phyloP scores from a whole-genome alignment of 2,797 vertebrate genomes.

The Craterocephalus amniculus region DNA sequence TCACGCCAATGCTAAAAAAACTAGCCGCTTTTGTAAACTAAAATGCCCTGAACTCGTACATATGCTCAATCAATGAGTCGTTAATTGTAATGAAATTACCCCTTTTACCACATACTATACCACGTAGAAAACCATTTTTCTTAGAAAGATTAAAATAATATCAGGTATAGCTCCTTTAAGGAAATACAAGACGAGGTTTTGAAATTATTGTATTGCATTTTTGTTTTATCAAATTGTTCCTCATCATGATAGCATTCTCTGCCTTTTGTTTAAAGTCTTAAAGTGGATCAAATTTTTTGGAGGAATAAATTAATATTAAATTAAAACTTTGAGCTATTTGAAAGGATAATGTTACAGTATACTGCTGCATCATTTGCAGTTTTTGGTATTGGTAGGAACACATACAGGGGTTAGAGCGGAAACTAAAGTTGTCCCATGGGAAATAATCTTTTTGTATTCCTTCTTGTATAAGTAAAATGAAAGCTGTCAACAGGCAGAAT shows the following conservation, averaged over 20 bases:
- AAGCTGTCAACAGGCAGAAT: background rate
- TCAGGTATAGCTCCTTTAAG: too few relatives aligned
- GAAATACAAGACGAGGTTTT: conserved; percentile 6
- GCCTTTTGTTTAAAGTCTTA: conserved; percentile 12
- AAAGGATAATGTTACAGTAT: background rate
- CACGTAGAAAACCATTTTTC: too few relatives aligned
- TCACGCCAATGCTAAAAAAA: too few relatives aligned
- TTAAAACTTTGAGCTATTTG: background rate
- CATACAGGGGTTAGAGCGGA: background rate
- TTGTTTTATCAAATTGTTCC: conserved; percentile 39
- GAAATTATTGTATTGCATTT: conserved; percentile 1
- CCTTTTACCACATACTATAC: too few relatives aligned
- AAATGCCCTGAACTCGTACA: too few relatives aligned
- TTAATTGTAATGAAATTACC: too few relatives aligned
- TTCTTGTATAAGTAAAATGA: background rate
- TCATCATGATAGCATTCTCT: background rate
- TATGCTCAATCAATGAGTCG: too few relatives aligned
- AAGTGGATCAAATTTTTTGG: background rate
- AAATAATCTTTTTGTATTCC: background rate
- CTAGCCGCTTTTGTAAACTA: too few relatives aligned
- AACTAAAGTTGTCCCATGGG: background rate
- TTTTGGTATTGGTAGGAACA: conserved; percentile 4
- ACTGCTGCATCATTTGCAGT: conserved; percentile 8
- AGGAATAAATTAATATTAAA: background rate
- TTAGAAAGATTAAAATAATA: too few relatives aligned